These are phyloP conservation scores for Tetanocera ferruginea DNA, from an alignment of 2,888 invertebrate genomes.

Conservation along the genomic window DNA sequence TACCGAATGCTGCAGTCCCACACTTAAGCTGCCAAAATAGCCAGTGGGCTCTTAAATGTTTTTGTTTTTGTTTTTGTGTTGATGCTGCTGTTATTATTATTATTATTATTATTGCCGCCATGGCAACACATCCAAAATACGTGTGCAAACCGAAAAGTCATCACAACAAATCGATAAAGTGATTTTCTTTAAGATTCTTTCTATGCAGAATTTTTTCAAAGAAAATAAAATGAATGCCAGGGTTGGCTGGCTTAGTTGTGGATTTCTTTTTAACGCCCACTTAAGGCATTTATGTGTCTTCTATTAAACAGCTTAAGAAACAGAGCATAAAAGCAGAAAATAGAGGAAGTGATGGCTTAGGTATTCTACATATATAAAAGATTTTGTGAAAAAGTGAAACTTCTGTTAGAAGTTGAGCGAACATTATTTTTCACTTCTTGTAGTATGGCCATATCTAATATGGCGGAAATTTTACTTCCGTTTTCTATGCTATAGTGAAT, in stretches of 20 bases:
- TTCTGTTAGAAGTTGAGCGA: not conserved
- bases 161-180: constrained; percentile 19
- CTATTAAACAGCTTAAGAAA: not conserved
- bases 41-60: not conserved
- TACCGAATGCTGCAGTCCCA: not conserved
- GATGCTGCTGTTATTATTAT: not conserved
- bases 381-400: not conserved
- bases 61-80: not conserved
- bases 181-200: not conserved
- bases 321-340: not conserved
- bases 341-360: not conserved
- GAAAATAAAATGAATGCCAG: not conserved
- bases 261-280: no score
- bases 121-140: not conserved
- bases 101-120: not conserved
- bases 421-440: not conserved
- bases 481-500: not conserved
- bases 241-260: no score
- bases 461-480: not conserved
- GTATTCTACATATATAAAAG: not conserved
- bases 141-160: not conserved
- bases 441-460: not conserved
- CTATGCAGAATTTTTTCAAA: not conserved
- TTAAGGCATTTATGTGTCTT: no score
- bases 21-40: constrained; percentile 11